Conservation (phyloP, 1,140 invertebrate genomes). For the Elysia chlorotica region DNA sequence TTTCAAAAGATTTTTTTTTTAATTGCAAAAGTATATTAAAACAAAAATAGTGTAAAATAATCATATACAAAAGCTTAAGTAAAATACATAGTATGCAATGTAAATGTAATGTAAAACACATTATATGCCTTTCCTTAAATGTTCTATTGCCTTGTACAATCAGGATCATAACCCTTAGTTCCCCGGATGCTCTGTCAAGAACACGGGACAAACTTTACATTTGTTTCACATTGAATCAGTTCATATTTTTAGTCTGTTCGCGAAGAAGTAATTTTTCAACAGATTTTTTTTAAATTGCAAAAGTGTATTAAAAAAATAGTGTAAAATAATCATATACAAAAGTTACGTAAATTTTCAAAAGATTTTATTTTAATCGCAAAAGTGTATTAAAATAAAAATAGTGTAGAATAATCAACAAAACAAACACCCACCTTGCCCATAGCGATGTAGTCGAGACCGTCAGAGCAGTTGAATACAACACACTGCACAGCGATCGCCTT, state of each 20-base stretch:
- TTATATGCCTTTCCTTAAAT: background rate
- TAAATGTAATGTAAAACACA: background rate
- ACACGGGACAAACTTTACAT: too few species aligned
- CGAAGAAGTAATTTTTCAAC: too few species aligned
- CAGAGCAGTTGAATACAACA: constrained; percentile 65
- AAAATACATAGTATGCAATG: background rate
- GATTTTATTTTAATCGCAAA: too few species aligned
- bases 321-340: background rate
- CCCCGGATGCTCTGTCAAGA: too few species aligned
- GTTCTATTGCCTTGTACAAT: background rate
- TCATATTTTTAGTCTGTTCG: too few species aligned
- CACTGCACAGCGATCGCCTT: constrained; percentile 65
- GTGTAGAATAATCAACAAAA: background rate
- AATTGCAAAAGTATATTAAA: too few species aligned
- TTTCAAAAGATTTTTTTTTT: too few species aligned
- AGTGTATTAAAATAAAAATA: background rate
- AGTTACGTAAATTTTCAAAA: too few species aligned
- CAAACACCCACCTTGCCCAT: constrained; percentile 60
- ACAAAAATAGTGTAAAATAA: too few species aligned
- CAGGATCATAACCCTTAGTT: too few species aligned
- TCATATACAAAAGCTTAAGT: background rate
- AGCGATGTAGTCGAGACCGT: constrained; percentile 63
- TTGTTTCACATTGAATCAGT: too few species aligned
- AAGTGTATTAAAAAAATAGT: background rate
- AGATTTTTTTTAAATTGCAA: too few species aligned